phyloP scores from a whole-genome alignment of 2,797 vertebrate species.

The Percopsis omiscomaycus region DNA sequence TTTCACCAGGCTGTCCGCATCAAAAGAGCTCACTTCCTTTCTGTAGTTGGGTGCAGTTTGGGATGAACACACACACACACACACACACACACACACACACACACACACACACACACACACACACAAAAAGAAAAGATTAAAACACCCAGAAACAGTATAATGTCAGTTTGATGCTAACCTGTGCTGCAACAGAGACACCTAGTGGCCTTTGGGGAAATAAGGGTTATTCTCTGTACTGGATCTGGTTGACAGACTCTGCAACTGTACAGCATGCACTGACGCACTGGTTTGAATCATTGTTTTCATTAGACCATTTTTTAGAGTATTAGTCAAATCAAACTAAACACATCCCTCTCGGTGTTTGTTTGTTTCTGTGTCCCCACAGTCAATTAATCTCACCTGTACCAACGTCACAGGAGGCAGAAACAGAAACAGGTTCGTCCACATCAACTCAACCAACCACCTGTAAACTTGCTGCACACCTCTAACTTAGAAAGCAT shows the following conservation, averaged over 20 bases:
- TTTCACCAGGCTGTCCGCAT: constrained; percentile 55
- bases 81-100: constrained; percentile 9
- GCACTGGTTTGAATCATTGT: background rate
- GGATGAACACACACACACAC: constrained; percentile 2
- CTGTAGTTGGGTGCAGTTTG: constrained; percentile 50
- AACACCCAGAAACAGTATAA: background rate
- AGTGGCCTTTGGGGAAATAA: constrained; percentile 41
- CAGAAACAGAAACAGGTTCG: constrained; percentile 64
- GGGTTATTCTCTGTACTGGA: background rate
- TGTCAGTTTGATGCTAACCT: constrained; percentile 23
- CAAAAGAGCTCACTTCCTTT: constrained; percentile 66
- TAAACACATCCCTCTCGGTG: constrained; percentile 15
- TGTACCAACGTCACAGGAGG: constrained; percentile 31
- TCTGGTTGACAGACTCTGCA: background rate
- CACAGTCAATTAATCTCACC: constrained; percentile 42
- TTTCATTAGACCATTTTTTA: background rate
- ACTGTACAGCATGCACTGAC: constrained; percentile 2
- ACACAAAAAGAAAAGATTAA: constrained; percentile 8
- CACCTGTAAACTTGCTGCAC: no score
- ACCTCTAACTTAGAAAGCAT: background rate
- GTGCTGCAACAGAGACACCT: constrained; percentile 70
- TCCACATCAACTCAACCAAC: constrained; percentile 6
- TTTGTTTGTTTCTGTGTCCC: constrained; percentile 43
- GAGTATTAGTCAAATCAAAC: background rate
- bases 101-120: constrained; percentile 12